A percentile compares a stretch with the other conserved stretches of the same genome.
These are phyloP conservation scores for Corythaeola cristata DNA, from an alignment of 2,113 vertebrate genomes.

Conservation along the genomic window DNA sequence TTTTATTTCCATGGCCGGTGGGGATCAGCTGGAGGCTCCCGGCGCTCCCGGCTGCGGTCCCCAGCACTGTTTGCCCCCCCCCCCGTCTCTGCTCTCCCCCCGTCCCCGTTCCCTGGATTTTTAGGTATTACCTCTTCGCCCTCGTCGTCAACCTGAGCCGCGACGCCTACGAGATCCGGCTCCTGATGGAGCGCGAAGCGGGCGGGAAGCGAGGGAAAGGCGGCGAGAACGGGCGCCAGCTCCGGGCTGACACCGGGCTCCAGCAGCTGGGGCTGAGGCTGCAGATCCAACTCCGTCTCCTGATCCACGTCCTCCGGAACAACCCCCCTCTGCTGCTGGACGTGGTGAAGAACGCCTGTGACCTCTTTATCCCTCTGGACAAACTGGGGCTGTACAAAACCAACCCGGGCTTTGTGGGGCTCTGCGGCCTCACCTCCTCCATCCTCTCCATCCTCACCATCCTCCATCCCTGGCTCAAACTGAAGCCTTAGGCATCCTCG, in stretches of 20 bases:
- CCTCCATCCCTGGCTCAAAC: conserved; percentile 89
- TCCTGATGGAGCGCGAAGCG: conserved; percentile 81
- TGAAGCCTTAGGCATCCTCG: conserved; percentile 82
- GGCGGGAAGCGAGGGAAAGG: neutral
- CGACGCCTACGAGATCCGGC: conserved; percentile 85
- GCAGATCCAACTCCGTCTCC: conserved; percentile 72
- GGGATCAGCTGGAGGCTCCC: neutral
- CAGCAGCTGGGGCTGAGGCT: conserved; percentile 56
- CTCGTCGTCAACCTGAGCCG: conserved; percentile 90
- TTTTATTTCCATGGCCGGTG: too few species aligned
- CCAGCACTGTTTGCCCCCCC: neutral
- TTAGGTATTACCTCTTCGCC: conserved; percentile 90
- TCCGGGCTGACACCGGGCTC: neutral
- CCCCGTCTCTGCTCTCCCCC: too few species aligned
- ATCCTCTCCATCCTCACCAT: conserved; percentile 87
- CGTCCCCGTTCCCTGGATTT: neutral
- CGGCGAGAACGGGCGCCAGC: neutral
- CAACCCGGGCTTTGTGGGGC: conserved; percentile 81
- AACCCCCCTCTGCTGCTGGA: conserved; percentile 91
- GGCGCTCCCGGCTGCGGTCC: rapidly evolving
- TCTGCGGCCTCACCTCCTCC: conserved; percentile 89
- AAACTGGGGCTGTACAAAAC: conserved; percentile 84
- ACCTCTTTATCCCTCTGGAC: conserved; percentile 91
- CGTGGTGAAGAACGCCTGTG: conserved; percentile 85
- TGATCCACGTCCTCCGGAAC: conserved; percentile 74